These are phyloP conservation scores for Hydropotes inermis DNA, from an alignment of 2,113 vertebrate species.

Conservation along the genomic window DNA sequence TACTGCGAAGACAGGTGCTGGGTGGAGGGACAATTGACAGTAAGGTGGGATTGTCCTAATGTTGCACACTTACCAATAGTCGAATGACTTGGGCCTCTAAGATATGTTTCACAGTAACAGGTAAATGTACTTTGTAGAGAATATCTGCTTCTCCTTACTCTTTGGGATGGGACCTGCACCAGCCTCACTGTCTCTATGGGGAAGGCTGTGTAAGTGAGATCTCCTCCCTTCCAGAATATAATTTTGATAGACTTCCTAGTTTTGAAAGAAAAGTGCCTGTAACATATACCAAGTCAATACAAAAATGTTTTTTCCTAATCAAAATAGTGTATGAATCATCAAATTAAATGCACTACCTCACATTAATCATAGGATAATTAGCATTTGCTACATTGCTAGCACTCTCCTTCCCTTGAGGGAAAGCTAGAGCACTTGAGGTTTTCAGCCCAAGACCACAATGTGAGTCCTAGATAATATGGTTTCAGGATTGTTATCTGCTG, in stretches of 20 bases:
- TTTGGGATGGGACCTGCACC: background rate
- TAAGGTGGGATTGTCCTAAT: background rate
- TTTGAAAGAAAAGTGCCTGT: background rate
- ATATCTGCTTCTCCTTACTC: background rate
- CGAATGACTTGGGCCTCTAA: background rate
- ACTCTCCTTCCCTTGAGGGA: background rate
- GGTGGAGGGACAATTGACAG: background rate
- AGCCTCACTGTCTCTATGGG: background rate
- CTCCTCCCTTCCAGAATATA: background rate
- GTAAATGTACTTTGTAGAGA: background rate
- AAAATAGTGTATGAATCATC: background rate
- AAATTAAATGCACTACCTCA: background rate
- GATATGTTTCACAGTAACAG: background rate
- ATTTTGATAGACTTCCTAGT: background rate
- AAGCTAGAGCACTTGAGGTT: conserved; percentile 33
- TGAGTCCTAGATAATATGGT: background rate
- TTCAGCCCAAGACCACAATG: conserved; percentile 31
- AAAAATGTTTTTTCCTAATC: conserved; percentile 39
- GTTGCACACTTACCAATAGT: background rate
- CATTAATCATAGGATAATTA: conserved; percentile 37
- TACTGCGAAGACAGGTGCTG: conserved; percentile 47
- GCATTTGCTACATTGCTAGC: background rate
- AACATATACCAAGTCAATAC: conserved; percentile 33
- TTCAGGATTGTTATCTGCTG: background rate
- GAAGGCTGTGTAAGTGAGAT: background rate